A percentile compares a stretch with the other conserved stretches of the same genome.
Conservation (phyloP, 2,888 invertebrate genomes). For the Digitonthophagus gazella region DNA sequence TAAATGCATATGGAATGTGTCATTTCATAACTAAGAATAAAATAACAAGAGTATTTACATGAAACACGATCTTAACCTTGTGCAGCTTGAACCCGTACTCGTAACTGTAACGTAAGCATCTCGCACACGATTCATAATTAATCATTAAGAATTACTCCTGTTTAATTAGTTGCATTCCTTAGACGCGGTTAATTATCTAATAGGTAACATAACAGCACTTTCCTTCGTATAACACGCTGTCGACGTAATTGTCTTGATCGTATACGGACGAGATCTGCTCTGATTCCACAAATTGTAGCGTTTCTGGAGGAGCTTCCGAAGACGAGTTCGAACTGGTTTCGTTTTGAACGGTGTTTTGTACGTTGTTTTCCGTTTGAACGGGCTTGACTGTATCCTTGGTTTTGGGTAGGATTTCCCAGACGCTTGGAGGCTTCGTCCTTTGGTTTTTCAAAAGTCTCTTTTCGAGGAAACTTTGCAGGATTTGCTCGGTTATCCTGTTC, state of each 20-base stretch:
- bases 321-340: constrained; percentile 34
- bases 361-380: constrained; percentile 32
- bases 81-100: not conserved
- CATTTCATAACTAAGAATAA: not conserved
- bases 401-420: constrained; percentile 64
- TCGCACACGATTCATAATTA: not conserved
- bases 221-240: constrained; percentile 44
- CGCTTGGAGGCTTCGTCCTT: constrained; percentile 57
- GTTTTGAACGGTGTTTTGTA: constrained; percentile 36
- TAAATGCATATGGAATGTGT: not conserved
- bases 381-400: constrained; percentile 31
- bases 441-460: constrained; percentile 56
- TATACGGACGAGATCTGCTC: constrained; percentile 58
- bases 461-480: constrained; percentile 71
- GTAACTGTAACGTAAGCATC: constrained; percentile 2
- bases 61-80: not conserved
- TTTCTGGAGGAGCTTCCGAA: constrained; percentile 48
- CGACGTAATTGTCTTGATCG: constrained; percentile 57
- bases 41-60: not conserved
- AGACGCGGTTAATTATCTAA: not conserved
- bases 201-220: too few species aligned
- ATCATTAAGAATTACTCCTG: not conserved
- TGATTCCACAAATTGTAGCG: constrained; percentile 68
- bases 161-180: constrained; percentile 10
- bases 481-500: constrained; percentile 75